Percentiles rank a stretch among this genome's conserved stretches.
phyloP scores from a whole-genome alignment of 2,797 vertebrate species.

The Ctenopoma kingsleyae region DNA sequence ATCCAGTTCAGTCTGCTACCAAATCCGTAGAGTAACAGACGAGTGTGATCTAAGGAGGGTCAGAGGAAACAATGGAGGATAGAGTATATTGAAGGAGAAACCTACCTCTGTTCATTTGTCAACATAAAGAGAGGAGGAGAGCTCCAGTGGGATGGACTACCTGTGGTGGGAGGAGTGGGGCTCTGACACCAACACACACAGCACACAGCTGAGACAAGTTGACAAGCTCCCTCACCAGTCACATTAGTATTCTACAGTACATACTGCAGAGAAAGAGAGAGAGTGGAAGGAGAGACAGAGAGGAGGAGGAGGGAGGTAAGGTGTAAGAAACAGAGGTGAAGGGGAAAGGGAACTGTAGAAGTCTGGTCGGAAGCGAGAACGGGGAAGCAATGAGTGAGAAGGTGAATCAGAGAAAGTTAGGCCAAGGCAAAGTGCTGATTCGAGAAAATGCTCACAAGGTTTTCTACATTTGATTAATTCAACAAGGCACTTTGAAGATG shows the following conservation, averaged over 20 bases:
- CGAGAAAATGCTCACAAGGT: constrained; percentile 72
- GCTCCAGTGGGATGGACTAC: constrained; percentile 83
- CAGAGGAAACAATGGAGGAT: constrained; percentile 59
- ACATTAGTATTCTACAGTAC: constrained; percentile 85
- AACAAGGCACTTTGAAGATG: constrained; percentile 68
- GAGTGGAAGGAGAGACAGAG: constrained; percentile 28
- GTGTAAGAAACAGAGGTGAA: constrained; percentile 53
- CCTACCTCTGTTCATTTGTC: constrained; percentile 86
- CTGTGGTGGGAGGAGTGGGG: constrained; percentile 80
- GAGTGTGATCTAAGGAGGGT: constrained; percentile 52
- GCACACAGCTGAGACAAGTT: constrained; percentile 75
- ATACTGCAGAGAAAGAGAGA: constrained; percentile 59
- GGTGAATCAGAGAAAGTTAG: constrained; percentile 53
- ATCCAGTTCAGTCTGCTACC: constrained; percentile 45
- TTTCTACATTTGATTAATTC: constrained; percentile 80
- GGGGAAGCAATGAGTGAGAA: constrained; percentile 25
- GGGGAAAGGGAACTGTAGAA: constrained; percentile 66
- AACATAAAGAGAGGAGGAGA: constrained; percentile 80
- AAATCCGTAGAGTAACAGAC: constrained; percentile 47
- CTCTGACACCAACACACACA: constrained; percentile 79
- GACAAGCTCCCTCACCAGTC: constrained; percentile 82
- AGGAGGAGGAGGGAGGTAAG: constrained; percentile 32
- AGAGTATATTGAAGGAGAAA: constrained; percentile 50
- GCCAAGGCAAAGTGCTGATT: constrained; percentile 76
- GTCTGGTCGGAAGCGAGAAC: constrained; percentile 43